Conservation (phyloP, 2,113 vertebrate species). For the Patagioenas fasciata region DNA sequence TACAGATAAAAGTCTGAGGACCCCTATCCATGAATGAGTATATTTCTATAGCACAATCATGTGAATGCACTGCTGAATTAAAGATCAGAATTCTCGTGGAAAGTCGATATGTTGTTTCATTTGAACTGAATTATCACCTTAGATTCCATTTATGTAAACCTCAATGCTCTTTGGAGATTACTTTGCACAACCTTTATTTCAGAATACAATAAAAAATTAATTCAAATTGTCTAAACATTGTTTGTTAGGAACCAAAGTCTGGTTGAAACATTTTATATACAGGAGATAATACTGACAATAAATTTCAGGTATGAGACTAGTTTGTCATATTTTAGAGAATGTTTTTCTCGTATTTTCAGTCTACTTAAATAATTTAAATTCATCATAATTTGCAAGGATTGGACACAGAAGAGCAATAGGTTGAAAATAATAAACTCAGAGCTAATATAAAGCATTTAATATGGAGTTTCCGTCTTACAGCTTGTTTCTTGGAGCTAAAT, state of each 20-base stretch:
- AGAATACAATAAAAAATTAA: constrained; percentile 37
- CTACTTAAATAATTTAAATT: not conserved
- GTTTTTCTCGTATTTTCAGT: not conserved
- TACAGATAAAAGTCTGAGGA: not conserved
- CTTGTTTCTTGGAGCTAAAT: not conserved
- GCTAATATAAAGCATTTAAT: not conserved
- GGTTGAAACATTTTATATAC: not conserved
- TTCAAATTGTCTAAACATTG: not conserved
- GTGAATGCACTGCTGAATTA: not conserved
- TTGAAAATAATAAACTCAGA: not conserved
- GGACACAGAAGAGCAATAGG: not conserved
- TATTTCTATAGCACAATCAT: not conserved
- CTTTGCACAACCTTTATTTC: not conserved
- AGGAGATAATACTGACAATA: not conserved
- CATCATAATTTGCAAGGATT: not conserved
- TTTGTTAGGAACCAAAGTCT: not conserved
- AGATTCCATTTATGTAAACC: constrained; percentile 26
- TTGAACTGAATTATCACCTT: constrained; percentile 28
- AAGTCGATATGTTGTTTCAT: constrained; percentile 48
- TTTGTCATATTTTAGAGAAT: not conserved
- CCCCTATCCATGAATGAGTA: not conserved
- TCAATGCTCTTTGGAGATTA: constrained; percentile 8
- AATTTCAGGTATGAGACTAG: not conserved
- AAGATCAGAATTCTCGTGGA: constrained; percentile 4
- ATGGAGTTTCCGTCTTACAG: not conserved